Evolutionary conservation across 1,140 invertebrate species (phyloP).

Genomic region (Phocides pigmalion): DNA sequence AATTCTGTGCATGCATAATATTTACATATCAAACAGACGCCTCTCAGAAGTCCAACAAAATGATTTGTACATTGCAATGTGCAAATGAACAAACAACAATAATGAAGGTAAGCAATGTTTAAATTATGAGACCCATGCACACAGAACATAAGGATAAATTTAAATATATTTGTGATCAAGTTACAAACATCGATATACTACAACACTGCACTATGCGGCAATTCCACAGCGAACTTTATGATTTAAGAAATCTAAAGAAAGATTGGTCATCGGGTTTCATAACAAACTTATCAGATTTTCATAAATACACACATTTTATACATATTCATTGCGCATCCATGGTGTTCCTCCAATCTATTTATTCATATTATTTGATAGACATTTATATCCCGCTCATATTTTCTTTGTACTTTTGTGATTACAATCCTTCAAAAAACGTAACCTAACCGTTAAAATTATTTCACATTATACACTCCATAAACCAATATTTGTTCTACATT

Average conservation of each 20-base stretch:
- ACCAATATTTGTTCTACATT: conserved; percentile 64
- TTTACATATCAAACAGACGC: background rate
- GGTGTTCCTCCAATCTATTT: conserved; percentile 44
- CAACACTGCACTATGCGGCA: conserved; percentile 52
- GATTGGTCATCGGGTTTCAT: conserved; percentile 51
- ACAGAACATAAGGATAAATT: conserved; percentile 26
- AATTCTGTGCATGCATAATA: background rate
- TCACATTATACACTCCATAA: conserved; percentile 58
- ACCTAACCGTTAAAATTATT: conserved; percentile 61
- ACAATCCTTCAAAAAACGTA: conserved; percentile 56
- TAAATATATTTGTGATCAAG: conserved; percentile 38
- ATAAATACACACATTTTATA: conserved; percentile 59
- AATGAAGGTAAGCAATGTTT: conserved; percentile 1
- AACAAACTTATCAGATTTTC: conserved; percentile 45
- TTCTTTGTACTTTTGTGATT: conserved; percentile 72
- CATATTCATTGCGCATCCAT: conserved; percentile 48
- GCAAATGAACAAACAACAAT: conserved; percentile 3
- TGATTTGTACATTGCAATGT: background rate
- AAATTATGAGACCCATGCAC: conserved; percentile 25
- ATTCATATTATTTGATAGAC: conserved; percentile 46
- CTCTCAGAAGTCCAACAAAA: background rate
- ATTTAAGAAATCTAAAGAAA: conserved; percentile 45
- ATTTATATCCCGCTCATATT: conserved; percentile 58
- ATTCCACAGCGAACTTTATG: conserved; percentile 53
- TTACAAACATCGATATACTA: conserved; percentile 30